Evolutionary conservation across 2,797 vertebrate genomes (phyloP).

Genomic region (Prionace glauca): DNA sequence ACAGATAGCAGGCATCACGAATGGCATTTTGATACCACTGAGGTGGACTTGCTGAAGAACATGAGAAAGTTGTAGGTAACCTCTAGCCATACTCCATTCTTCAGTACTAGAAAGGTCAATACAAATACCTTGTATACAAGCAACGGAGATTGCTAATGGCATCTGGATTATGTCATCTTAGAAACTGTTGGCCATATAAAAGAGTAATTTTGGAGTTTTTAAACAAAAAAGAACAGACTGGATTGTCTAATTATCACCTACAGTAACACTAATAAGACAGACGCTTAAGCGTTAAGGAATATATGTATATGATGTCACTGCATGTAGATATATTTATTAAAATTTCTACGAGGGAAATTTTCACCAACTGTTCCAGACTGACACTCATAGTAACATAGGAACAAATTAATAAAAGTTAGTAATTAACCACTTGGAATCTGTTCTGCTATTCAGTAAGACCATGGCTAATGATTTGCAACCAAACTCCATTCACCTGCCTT

Average conservation of each 20-base stretch:
- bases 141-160: background rate
- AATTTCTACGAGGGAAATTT: background rate
- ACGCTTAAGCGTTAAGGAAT: background rate
- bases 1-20: background rate
- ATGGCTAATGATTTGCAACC: background rate
- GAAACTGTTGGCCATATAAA: background rate
- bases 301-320: background rate
- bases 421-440: background rate
- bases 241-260: background rate
- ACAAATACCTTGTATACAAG: background rate
- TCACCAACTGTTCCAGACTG: background rate
- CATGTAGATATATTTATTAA: background rate
- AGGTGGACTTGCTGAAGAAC: background rate
- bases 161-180: background rate
- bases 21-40: background rate
- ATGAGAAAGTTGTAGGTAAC: background rate
- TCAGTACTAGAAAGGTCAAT: background rate
- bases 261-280: background rate
- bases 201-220: background rate
- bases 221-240: background rate
- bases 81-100: background rate
- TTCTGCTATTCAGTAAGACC: background rate
- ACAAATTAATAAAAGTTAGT: background rate
- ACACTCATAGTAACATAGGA: background rate
- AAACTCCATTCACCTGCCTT: background rate